Evolutionary conservation across 2,797 vertebrate genomes (phyloP), one percentile per base, ranked within the genome.

Genomic region (Alca torda): DNA sequence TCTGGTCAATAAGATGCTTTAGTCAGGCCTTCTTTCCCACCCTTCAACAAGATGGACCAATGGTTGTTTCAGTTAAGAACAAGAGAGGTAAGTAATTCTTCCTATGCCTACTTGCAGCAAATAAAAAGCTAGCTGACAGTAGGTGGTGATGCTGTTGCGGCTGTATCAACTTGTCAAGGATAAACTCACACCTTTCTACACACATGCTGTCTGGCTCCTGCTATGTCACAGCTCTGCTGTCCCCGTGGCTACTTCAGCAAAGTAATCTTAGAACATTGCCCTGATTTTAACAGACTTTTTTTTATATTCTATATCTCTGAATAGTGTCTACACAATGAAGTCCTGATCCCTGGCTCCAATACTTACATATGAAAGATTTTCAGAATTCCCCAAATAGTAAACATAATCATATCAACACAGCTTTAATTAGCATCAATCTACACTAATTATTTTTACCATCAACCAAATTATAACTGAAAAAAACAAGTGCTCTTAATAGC

Each of bases 351-450:
- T 60, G 70, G 16, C 82, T 91, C 72, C 48, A 35, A 4, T 41
- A 45, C 59, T 68, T 35, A n/a, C 18, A 50, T 16, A 80, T 4
- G 46, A 74, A 92, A 68, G 20, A 75, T 54, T 78, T 95, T 69
- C 79, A 64, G 54, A 93, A 95, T 94, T 97, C 91, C 79, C 93
- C 75, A 75, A 90, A 85, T 24, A 61, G 79, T 80, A 94, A 95
- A 89, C 56, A 90, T 81, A 96, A 95, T 92, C 85, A 94, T 90
- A 96, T 90, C 46, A 89, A 93, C 87, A 72, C 23, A 85, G 90
- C 57, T 96, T 80, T 95, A 95, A 96, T 87, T 83, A 96, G 72
- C 81, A 92, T 84, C 90, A 89, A 90, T 95, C 64, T 51, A 61
- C 48, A 53, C 43, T 87, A 94, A 96, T 92, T 87, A 93, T 94